These are phyloP conservation scores for Anoplius nigerrimus DNA, from an alignment of 2,888 invertebrate genomes.

Conservation along the genomic window DNA sequence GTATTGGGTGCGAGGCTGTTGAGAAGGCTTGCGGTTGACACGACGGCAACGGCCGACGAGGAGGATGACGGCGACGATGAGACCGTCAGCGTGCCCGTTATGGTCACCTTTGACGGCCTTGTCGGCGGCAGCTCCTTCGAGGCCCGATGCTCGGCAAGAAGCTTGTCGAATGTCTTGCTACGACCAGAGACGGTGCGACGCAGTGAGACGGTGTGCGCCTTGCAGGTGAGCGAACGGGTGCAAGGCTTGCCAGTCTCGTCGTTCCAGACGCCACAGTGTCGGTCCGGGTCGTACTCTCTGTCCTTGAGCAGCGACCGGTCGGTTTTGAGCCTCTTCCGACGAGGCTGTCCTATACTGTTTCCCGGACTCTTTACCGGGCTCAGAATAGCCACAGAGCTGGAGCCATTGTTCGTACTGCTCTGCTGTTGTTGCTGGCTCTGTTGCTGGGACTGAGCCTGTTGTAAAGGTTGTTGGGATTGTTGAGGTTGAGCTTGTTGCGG, in stretches of 20 bases:
- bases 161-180: conserved; percentile 84
- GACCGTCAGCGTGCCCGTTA: conserved; percentile 59
- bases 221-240: conserved; percentile 86
- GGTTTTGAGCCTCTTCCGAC: conserved; percentile 70
- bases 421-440: neutral
- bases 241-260: conserved; percentile 84
- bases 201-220: conserved; percentile 82
- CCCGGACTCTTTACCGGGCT: conserved; percentile 70
- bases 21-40: conserved; percentile 39
- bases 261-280: conserved; percentile 87
- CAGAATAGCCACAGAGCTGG: conserved; percentile 42
- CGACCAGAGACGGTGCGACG: conserved; percentile 84
- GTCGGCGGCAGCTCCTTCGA: conserved; percentile 77
- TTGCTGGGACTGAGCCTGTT: neutral
- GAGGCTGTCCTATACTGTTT: conserved; percentile 61
- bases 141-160: conserved; percentile 84
- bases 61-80: conserved; percentile 54
- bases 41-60: conserved; percentile 36
- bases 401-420: neutral
- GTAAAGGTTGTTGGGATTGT: neutral
- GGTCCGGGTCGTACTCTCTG: conserved; percentile 87
- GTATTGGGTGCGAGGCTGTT: conserved; percentile 70
- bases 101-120: conserved; percentile 61
- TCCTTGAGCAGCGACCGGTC: conserved; percentile 74
- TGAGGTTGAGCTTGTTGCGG: neutral